phyloP scores from a whole-genome alignment of 2,113 vertebrate species.

The Lampris megalopsis region DNA sequence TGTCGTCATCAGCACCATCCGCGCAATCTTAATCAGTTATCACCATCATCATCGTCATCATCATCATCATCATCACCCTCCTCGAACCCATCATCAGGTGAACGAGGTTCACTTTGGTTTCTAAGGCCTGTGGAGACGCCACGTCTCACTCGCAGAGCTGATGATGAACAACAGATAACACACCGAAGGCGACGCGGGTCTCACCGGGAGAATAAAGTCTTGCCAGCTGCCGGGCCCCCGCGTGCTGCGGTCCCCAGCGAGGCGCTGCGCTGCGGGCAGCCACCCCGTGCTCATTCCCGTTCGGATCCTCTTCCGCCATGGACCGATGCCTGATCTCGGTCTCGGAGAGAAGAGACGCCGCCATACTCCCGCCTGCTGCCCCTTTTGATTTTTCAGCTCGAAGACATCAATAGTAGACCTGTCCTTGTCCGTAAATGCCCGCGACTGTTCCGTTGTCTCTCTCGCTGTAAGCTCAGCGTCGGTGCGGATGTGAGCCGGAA shows the following conservation, averaged over 20 bases:
- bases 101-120: not conserved
- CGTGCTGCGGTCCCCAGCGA: constrained; percentile 85
- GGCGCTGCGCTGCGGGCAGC: constrained; percentile 80
- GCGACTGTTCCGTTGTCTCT: not conserved
- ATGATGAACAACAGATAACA: not conserved
- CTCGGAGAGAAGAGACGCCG: constrained; percentile 81
- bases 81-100: not conserved
- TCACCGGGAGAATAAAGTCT: constrained; percentile 84
- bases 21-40: too few species aligned
- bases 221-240: constrained; percentile 82
- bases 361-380: constrained; percentile 62
- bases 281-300: constrained; percentile 84
- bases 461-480: constrained; percentile 8
- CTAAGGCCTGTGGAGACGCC: constrained; percentile 29
- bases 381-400: constrained; percentile 53
- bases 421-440: not conserved
- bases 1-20: too few species aligned
- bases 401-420: constrained; percentile 55
- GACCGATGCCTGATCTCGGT: constrained; percentile 82
- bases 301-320: constrained; percentile 87
- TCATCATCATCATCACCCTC: not conserved
- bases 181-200: not conserved
- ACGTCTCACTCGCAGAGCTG: not conserved
- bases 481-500: constrained; percentile 7
- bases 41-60: not conserved